Conservation (phyloP, 1,140 invertebrate species). For the Paramacrobiotus metropolitanus region DNA sequence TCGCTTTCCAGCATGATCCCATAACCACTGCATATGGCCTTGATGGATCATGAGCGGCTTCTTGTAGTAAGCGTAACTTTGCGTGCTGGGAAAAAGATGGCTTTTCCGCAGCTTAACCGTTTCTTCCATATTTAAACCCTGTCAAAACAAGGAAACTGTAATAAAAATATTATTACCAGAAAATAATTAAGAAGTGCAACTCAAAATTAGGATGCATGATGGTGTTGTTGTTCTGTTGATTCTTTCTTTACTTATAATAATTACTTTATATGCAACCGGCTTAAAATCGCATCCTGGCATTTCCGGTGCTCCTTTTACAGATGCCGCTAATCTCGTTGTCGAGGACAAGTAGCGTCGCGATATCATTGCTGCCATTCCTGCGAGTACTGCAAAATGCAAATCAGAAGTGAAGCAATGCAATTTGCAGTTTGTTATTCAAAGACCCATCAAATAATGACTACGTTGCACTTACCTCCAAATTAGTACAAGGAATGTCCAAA, state of each 20-base stretch:
- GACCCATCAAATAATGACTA: too few species aligned
- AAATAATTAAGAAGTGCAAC: background rate
- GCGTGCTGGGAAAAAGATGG: constrained; percentile 38
- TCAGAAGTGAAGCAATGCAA: too few species aligned
- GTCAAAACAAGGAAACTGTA: constrained; percentile 7
- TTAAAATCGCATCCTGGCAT: constrained; percentile 20
- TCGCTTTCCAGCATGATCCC: constrained; percentile 52
- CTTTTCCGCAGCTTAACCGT: constrained; percentile 17
- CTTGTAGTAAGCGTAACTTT: constrained; percentile 46
- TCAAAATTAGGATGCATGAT: background rate
- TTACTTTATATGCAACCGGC: constrained; percentile 16
- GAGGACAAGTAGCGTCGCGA: background rate
- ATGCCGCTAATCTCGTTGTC: background rate
- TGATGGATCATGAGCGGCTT: constrained; percentile 57
- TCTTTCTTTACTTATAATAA: background rate
- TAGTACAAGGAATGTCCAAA: too few species aligned
- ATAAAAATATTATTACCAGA: background rate
- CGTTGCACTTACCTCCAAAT: too few species aligned
- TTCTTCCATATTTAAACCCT: constrained; percentile 19
- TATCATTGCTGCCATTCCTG: background rate
- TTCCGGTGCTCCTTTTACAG: too few species aligned
- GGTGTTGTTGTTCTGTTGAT: background rate
- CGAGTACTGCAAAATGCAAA: too few species aligned
- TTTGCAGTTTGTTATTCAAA: too few species aligned
- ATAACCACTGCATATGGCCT: constrained; percentile 75